Evolutionary conservation across 1,140 invertebrate genomes (phyloP).

Genomic region (Drosophila bipectinata): DNA sequence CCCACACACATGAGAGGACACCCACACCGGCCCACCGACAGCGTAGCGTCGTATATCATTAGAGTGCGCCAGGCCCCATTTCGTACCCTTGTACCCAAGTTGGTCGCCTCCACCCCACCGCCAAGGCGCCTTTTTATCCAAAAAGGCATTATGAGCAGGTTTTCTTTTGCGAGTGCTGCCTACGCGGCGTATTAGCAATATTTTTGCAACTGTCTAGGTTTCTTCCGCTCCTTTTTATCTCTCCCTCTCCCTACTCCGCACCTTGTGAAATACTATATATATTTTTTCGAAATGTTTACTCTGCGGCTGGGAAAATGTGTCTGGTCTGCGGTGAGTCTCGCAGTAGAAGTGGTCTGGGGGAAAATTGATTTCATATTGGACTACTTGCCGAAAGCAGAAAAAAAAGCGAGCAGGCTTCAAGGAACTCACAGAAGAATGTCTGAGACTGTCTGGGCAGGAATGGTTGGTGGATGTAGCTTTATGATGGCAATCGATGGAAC

Average conservation of each 20-base stretch:
- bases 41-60: constrained; percentile 68
- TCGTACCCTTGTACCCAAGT: background rate
- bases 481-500: background rate
- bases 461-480: background rate
- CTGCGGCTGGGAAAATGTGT: constrained; percentile 61
- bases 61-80: constrained; percentile 32
- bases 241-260: constrained; percentile 2
- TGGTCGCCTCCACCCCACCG: background rate
- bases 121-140: constrained; percentile 60
- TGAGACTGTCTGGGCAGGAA: background rate
- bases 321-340: constrained; percentile 48
- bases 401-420: constrained; percentile 5
- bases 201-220: constrained; percentile 69
- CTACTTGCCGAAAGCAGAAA: constrained; percentile 21
- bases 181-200: constrained; percentile 76
- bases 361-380: constrained; percentile 68
- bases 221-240: constrained; percentile 40
- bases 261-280: constrained; percentile 5
- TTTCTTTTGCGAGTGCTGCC: constrained; percentile 63
- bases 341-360: constrained; percentile 18
- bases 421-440: background rate
- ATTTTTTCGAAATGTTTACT: constrained; percentile 48
- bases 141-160: constrained; percentile 75
- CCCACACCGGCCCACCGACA: constrained; percentile 20
- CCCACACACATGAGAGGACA: constrained; percentile 1